Evolutionary conservation across 1,140 invertebrate species (phyloP), one percentile per base, ranked within the genome.

Genomic region (Eurosta solidaginis): DNA sequence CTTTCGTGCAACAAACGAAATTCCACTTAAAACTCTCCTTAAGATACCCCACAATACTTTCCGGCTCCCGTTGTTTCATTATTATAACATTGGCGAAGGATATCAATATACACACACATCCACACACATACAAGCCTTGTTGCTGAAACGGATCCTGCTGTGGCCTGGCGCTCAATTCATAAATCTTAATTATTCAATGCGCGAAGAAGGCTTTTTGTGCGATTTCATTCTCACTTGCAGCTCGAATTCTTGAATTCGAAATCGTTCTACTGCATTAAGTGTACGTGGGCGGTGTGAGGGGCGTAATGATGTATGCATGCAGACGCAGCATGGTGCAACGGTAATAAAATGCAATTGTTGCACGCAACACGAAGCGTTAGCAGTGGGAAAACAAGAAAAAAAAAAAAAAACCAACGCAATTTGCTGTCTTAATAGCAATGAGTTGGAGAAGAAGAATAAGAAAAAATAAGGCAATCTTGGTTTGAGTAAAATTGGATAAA

Each of bases 131-230:
- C n/a, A n/a, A n/a, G n/a, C n/a, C n/a, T n/a, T n/a, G n/a, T n/a
- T n/a, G n/a, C n/a, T n/a, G n/a, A 1, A 20, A 33, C 59, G 59
- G 33, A 68, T 68, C 29, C 59, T 68, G 59, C 59, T 68, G 59
- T 68, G 59, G 59, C 59, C 59, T 68, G 59, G 59, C 59, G 33
- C 10, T 29, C 59, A 68, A 68, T 68, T 68, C 59, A 68, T 68
- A 68, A 68, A 68, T 68, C 59, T 68, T 68, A 68, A 68, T 68
- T 68, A 68, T 68, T 68, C 59, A 68, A 68, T 68, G 59, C 59
- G 59, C 59, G 36, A 68, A 68, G 59, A 40, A 68, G 59, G 59
- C 33, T 68, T 52, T n/a, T 68, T 68, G 59, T 68, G 59, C 59
- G 59, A 68, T 40, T 68, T 68, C 59, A 20, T 68, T 40, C 59